Conservation (phyloP, 2,113 vertebrate genomes). For the Circaetus gallicus region DNA sequence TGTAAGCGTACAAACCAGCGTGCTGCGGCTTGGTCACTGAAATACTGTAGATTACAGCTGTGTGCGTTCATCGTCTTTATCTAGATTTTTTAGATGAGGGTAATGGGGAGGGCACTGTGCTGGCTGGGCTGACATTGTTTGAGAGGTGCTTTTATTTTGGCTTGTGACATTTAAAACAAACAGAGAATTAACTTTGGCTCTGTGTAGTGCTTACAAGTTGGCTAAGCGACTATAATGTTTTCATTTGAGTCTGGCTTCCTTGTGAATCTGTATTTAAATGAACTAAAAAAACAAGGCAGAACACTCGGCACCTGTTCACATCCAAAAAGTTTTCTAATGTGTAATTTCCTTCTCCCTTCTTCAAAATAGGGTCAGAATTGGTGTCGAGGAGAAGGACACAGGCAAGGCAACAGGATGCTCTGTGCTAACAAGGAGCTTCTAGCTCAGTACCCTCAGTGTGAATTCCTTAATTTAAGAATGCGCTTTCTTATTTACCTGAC, state of each 20-base stretch:
- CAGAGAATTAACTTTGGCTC: neutral
- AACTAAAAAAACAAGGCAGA: neutral
- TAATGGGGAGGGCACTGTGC: neutral
- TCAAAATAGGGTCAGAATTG: neutral
- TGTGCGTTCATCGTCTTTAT: neutral
- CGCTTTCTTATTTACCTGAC: neutral
- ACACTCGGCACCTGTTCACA: rapidly evolving
- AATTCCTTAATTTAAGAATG: neutral
- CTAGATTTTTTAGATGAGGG: neutral
- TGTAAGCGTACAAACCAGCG: neutral
- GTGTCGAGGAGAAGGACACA: neutral
- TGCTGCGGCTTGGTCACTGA: neutral
- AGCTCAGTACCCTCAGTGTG: neutral
- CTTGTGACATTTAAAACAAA: neutral
- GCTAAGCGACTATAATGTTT: neutral
- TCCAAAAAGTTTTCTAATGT: neutral
- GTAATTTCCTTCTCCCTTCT: neutral
- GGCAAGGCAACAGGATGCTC: neutral
- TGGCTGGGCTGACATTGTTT: neutral
- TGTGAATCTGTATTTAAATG: neutral
- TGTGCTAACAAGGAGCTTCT: neutral
- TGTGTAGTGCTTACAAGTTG: neutral
- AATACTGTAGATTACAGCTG: neutral
- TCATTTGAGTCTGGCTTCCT: neutral
- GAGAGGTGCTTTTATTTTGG: neutral